These are phyloP conservation scores for Agelastica alni DNA, from an alignment of 2,888 invertebrate species.

Conservation along the genomic window DNA sequence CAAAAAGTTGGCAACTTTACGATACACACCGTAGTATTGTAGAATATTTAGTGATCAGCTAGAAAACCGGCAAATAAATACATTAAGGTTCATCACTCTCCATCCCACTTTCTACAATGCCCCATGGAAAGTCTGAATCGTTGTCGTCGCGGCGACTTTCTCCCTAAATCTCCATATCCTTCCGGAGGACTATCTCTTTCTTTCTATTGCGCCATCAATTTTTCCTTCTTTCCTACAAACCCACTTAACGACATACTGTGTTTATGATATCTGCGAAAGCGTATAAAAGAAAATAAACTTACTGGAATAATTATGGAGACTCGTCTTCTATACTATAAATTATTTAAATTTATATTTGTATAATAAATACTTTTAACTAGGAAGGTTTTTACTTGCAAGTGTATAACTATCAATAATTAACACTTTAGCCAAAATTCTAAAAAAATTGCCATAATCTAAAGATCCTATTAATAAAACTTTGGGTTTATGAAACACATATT, in stretches of 20 bases:
- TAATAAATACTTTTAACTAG: too few relatives aligned
- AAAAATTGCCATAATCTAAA: too few relatives aligned
- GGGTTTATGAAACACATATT: too few relatives aligned
- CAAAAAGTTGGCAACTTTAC: too few relatives aligned
- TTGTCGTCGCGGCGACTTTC: slow-evolving; percentile 16
- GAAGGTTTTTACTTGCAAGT: too few relatives aligned
- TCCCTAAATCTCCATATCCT: slow-evolving; percentile 36
- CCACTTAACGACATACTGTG: slow-evolving; percentile 31
- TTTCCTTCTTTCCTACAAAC: slow-evolving; percentile 24
- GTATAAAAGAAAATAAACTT: slow-evolving; percentile 20
- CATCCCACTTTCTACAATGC: slow-evolving; percentile 26
- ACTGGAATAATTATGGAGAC: slow-evolving; percentile 6
- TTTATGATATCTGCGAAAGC: slow-evolving; percentile 23
- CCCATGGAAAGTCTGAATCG: slow-evolving; percentile 20
- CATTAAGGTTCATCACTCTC: slow-evolving; percentile 22
- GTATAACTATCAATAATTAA: too few relatives aligned
- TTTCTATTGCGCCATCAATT: slow-evolving; percentile 31
- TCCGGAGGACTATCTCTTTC: slow-evolving; percentile 29
- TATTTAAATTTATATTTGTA: too few relatives aligned
- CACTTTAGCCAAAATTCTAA: too few relatives aligned
- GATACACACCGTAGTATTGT: background rate
- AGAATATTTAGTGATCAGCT: slow-evolving; percentile 10
- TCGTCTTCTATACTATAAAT: too few relatives aligned
- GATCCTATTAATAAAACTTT: too few relatives aligned
- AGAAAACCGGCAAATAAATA: slow-evolving; percentile 16